Base-by-base conservation (phyloP, 1,140 invertebrate species). In the Nautilus pompilius region DNA sequence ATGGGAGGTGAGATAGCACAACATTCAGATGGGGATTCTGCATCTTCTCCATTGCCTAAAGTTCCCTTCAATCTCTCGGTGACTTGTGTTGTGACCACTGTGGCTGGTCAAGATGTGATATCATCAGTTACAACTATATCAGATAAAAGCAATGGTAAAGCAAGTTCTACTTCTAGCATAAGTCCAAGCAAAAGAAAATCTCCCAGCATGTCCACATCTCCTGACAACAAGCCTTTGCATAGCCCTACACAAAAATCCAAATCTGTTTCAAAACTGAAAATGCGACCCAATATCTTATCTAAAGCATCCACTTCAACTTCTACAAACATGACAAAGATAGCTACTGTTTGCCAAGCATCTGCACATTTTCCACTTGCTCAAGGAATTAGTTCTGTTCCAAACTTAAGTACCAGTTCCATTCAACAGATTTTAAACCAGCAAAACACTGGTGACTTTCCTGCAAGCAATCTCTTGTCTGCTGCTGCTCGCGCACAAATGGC, bases 391-490 rank as follows among this genome's bases (percentile, higher is more conserved):
- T 53, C 49, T 53, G 15, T 28, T 28, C 17, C n/a, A 53, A 24
- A 28, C 29, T 15, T 53, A 22, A 24, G 24, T 24, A 6, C 49
- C 15, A 53, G 29, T 28, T 53, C 24, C 24, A 8, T 71, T 45
- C 67, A 71, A 45, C 66, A 69, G 49, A 54, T 70, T 29, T 41
- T 67, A n/a, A 59, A 48, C 34, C 63, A 62, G 34, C 66, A 78
- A 79, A 58, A 77, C 78, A 63, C 79, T 77, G 45, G 69, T 58
- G 66, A 77, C 33, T 77, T 77, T 58, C 77, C 77, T 26, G 77
- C 77, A 22, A 79, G 77, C 58, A 74, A 64, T 60, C 58, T 79
- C 22, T 58, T 78, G 32, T 73, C 76, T 4, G 74, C 76, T 4
- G 76, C 76, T 24, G 76, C 76, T 13, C 69, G 70, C 48, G 70